Percentiles rank a stretch among this genome's conserved stretches.
phyloP scores from a whole-genome alignment of 1,140 invertebrate genomes.

The Campoletis sonorensis region DNA sequence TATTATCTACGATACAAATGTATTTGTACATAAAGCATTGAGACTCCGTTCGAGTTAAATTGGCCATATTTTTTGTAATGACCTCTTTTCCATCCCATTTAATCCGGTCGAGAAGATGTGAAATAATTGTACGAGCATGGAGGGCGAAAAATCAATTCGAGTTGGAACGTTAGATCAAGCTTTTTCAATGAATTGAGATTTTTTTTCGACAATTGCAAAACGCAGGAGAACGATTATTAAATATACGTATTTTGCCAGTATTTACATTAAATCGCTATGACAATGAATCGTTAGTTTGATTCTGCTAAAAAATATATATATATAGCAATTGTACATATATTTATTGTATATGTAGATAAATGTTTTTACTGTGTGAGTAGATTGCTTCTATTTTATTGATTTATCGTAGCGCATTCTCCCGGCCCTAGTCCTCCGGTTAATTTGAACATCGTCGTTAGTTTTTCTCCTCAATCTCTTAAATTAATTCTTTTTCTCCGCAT shows the following conservation, averaged over 20 bases:
- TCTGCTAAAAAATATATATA: too few relatives aligned
- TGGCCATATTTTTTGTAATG: neutral
- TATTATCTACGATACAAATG: conserved; percentile 45
- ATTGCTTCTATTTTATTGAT: neutral
- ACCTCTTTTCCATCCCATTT: too few relatives aligned
- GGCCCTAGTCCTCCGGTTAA: neutral
- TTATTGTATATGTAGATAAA: neutral
- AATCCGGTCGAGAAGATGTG: too few relatives aligned
- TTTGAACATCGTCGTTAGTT: neutral
- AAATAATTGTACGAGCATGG: too few relatives aligned
- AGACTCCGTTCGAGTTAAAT: neutral
- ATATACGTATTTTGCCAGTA: conserved; percentile 3
- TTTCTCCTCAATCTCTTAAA: neutral
- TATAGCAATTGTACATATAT: too few relatives aligned
- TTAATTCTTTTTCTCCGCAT: neutral
- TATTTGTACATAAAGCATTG: conserved; percentile 46
- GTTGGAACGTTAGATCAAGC: too few relatives aligned
- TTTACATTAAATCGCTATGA: too few relatives aligned
- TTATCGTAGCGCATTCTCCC: neutral
- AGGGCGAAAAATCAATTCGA: too few relatives aligned
- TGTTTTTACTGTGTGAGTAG: neutral
- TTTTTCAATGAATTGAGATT: too few relatives aligned
- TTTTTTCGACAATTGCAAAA: too few relatives aligned
- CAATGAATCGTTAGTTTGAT: too few relatives aligned
- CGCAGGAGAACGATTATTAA: too few relatives aligned